phyloP scores from a whole-genome alignment of 2,113 vertebrate genomes.

The Daphoenositta chrysoptera region DNA sequence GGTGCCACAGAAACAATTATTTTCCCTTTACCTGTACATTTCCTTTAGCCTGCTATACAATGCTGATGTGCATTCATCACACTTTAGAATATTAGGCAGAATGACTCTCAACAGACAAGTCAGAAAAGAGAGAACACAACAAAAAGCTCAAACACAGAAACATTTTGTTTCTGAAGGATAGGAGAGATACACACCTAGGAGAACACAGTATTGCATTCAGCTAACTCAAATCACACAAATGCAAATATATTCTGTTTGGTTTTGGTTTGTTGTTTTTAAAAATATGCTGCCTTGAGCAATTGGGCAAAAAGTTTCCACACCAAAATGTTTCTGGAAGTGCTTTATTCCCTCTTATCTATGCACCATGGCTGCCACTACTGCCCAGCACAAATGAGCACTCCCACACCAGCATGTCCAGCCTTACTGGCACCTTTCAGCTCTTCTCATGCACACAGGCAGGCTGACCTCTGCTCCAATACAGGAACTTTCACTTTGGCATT shows the following conservation, averaged over 20 bases:
- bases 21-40: background rate
- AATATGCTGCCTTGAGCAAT: background rate
- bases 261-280: background rate
- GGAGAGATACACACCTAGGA: background rate
- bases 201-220: background rate
- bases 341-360: background rate
- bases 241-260: background rate
- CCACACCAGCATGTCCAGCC: background rate
- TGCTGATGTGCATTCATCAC: background rate
- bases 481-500: background rate
- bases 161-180: background rate
- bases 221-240: background rate
- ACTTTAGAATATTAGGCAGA: background rate
- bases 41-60: background rate
- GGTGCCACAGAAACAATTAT: background rate
- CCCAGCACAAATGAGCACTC: background rate
- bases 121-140: background rate
- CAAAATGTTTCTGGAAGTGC: background rate
- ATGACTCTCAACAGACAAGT: background rate
- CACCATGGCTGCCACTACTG: rapidly evolving
- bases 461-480: background rate
- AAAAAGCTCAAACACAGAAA: background rate
- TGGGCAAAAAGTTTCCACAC: background rate
- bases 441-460: rapidly evolving
- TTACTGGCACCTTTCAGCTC: background rate